Evolutionary conservation across 2,888 invertebrate species (phyloP).

Genomic region (Microchrysa polita): DNA sequence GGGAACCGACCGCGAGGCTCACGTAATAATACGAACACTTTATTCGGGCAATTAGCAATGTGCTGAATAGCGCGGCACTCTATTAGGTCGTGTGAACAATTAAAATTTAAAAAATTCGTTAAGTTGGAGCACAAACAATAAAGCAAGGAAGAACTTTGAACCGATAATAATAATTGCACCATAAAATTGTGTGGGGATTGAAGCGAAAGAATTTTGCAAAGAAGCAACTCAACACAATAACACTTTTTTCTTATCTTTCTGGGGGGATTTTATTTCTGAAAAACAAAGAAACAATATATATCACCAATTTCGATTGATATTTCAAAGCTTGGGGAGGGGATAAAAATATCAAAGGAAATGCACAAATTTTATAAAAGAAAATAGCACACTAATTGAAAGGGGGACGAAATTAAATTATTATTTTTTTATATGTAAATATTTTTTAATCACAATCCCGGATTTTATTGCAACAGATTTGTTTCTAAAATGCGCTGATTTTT

Average conservation of each 20-base stretch:
- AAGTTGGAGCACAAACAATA: not conserved
- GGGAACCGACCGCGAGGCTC: too few relatives aligned
- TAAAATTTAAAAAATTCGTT: not conserved
- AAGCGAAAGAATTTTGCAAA: not conserved
- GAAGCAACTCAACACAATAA: not conserved
- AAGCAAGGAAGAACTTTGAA: not conserved
- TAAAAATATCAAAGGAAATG: not conserved
- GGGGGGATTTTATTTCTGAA: not conserved
- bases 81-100: not conserved
- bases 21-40: too few relatives aligned
- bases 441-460: not conserved
- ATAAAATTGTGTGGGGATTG: not conserved
- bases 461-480: not conserved
- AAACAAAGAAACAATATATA: not conserved
- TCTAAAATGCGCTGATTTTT: conserved; percentile 6
- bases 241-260: not conserved
- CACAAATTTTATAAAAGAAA: not conserved
- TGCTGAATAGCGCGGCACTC: too few relatives aligned
- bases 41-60: too few relatives aligned
- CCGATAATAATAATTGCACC: conserved; percentile 23
- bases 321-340: not conserved
- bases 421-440: not conserved
- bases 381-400: conserved; percentile 2
- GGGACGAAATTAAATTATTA: not conserved
- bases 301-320: conserved; percentile 4